Conservation (phyloP, 2,113 vertebrate species). For the Oxygymnocypris stewartii region DNA sequence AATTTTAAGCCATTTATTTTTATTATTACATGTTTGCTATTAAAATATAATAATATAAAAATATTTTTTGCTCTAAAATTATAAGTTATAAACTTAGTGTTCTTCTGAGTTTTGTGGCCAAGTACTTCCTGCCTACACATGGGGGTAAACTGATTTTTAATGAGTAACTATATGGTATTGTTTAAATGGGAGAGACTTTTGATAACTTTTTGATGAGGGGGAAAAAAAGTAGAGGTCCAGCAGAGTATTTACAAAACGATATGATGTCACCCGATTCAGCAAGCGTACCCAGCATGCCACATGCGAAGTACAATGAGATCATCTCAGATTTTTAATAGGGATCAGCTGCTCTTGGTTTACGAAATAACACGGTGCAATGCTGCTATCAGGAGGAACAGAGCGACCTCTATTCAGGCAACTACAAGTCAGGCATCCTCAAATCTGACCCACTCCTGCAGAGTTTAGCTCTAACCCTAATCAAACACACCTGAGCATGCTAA, state of each 20-base stretch:
- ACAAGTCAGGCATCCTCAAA: too few species aligned
- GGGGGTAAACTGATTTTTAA: neutral
- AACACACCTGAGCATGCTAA: too few species aligned
- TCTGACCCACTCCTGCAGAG: too few species aligned
- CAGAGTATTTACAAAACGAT: neutral
- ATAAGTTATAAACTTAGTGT: neutral
- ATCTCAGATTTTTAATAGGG: constrained; percentile 41
- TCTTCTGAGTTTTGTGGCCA: neutral
- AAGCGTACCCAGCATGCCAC: constrained; percentile 11
- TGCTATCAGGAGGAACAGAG: neutral
- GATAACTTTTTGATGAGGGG: neutral
- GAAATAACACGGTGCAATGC: neutral
- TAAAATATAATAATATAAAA: neutral
- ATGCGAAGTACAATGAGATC: constrained; percentile 12
- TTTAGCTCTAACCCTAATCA: too few species aligned
- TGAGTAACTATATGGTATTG: neutral
- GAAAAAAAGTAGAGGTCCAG: neutral
- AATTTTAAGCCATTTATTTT: too few species aligned
- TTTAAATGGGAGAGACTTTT: neutral
- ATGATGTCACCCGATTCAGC: constrained; percentile 20
- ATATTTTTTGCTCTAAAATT: neutral
- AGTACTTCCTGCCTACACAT: neutral
- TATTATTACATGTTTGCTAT: neutral
- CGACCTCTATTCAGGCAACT: too few species aligned
- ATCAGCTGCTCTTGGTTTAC: constrained; percentile 17